A percentile compares a stretch with the other conserved stretches of the same genome.
These are phyloP conservation scores for Macrotrachela quadricornifera DNA, from an alignment of 1,140 invertebrate species.

Conservation along the genomic window DNA sequence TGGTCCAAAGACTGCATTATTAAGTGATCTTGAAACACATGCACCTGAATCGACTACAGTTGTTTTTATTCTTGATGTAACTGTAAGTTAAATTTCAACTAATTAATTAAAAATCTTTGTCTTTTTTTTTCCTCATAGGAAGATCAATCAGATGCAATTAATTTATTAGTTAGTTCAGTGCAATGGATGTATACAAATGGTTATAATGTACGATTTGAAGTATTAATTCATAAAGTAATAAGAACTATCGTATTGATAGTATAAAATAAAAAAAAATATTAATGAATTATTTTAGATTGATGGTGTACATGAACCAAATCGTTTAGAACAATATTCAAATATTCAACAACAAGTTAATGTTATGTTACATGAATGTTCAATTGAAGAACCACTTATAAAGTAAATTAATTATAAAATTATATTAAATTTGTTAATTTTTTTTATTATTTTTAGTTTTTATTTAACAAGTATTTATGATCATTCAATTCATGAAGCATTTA, in stretches of 20 bases:
- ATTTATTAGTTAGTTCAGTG: conserved; percentile 66
- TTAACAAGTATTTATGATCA: conserved; percentile 98
- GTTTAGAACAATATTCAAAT: conserved; percentile 94
- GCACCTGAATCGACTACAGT: conserved; percentile 33
- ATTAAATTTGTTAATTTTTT: neutral
- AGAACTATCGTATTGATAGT: conserved; percentile 82
- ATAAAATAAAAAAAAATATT: conserved; percentile 99
- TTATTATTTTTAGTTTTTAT: conserved; percentile 46
- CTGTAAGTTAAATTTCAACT: conserved; percentile 81
- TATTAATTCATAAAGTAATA: conserved; percentile 93
- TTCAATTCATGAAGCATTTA: conserved; percentile 98
- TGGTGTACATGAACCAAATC: conserved; percentile 87
- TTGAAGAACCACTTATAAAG: too few relatives aligned
- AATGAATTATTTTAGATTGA: conserved; percentile 34
- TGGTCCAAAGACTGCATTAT: conserved; percentile 86
- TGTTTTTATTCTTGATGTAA: conserved; percentile 96
- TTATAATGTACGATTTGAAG: conserved; percentile 88
- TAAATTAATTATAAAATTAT: too few relatives aligned
- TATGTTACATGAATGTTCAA: conserved; percentile 40
- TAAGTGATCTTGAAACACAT: neutral
- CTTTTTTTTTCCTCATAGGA: conserved; percentile 55
- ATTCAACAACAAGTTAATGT: conserved; percentile 89
- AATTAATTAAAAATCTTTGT: conserved; percentile 32
- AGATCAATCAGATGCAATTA: conserved; percentile 83
- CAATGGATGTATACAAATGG: conserved; percentile 87